Evolutionary conservation across 2,888 invertebrate genomes (phyloP), one percentile per base, ranked within the genome.

Genomic region (Entomobrya multifasciata): DNA sequence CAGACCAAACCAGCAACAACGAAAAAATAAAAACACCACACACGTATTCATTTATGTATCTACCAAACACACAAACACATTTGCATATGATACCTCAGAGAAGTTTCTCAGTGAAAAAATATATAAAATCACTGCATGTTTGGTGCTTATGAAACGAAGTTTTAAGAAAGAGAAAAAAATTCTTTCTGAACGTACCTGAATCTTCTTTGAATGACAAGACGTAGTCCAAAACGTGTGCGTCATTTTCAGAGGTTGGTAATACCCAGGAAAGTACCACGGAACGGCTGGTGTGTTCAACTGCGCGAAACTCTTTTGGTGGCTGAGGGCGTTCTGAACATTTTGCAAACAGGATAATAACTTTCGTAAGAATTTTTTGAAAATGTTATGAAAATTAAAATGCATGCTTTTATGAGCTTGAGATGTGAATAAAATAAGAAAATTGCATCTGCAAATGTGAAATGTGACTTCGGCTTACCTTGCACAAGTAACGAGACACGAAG

Each of bases 171-270:
- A 4, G n/a, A 6, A 10, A 36, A 6, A 36, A 36, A 36, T 36
- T 22, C 1, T 11, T 4, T 17, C 13, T 17, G 25, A 22, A 90
- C 92, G 87, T 91, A 94, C 94, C 94, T 92, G 93, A 93, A 0
- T 93, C 93, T 90, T 94, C 94, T 92, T 94, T 95, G 91, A 94
- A 95, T 91, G 94, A 94, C 25, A 95, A 92, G 88, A 94, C 93
- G 92, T 94, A 95, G 89, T 93, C 93, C 11, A 93, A 93, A 89
- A 95, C 93, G 11, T 94, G 93, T 41, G 91, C 85, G 80, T 91
- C 88, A 36, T 87, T 86, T 30, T 90, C 85, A 25, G 84, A 72
- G 17, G 79, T 49, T 15, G 93, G 92, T 13, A 91, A 90, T 25
- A 91, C 89, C 95, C 95, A 95, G 2, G 94, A 93, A 60, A 95